A percentile compares a stretch with the other conserved stretches of the same genome.
Conservation (phyloP, 2,797 vertebrate genomes). For the Micropoecilia bifurca region DNA sequence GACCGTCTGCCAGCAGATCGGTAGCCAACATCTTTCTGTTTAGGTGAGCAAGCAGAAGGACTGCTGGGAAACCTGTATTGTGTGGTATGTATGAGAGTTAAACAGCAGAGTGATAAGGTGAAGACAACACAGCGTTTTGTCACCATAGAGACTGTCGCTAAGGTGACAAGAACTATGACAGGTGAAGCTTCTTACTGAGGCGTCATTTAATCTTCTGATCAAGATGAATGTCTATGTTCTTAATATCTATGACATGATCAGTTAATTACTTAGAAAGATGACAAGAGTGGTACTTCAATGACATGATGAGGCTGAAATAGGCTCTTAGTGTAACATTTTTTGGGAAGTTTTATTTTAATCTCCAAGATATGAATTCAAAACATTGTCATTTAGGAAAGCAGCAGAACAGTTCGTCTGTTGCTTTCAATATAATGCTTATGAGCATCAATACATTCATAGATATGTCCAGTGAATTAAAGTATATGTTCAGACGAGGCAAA, state of each 20-base stretch:
- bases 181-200: not conserved
- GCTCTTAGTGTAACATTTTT: not conserved
- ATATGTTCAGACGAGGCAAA: not conserved
- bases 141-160: not conserved
- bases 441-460: not conserved
- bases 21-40: not conserved
- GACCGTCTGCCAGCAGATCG: not conserved
- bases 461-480: not conserved
- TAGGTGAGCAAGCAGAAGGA: not conserved
- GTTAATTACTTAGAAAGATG: not conserved
- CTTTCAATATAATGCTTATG: not conserved
- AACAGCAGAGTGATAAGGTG: not conserved
- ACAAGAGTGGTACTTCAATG: not conserved
- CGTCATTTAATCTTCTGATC: not conserved
- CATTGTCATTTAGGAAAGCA: not conserved
- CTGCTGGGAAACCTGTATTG: not conserved
- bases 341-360: not conserved
- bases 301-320: not conserved
- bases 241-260: not conserved
- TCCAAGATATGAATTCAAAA: not conserved
- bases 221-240: not conserved
- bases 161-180: not conserved
- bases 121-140: not conserved
- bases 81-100: not conserved
- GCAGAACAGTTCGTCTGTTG: not conserved